Conservation (phyloP, 2,797 vertebrate genomes). For the Chelon auratus region DNA sequence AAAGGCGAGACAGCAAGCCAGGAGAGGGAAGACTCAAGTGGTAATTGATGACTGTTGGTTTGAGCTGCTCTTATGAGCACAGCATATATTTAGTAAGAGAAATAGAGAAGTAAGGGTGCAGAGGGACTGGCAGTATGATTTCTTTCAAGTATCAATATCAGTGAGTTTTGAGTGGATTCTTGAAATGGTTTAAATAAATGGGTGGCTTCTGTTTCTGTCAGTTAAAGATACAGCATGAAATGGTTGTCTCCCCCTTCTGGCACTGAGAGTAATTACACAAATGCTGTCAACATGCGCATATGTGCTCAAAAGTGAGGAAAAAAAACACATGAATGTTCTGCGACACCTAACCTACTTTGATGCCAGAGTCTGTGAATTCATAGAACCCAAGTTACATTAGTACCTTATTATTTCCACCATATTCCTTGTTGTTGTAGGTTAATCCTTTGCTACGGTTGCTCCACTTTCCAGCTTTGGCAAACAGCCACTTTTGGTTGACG, state of each 20-base stretch:
- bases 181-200: conserved; percentile 7
- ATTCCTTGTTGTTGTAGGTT: too few species aligned
- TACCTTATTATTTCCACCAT: too few species aligned
- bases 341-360: too few species aligned
- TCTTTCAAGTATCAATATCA: conserved; percentile 18
- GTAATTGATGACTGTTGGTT: conserved; percentile 69
- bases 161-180: conserved; percentile 13
- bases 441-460: too few species aligned
- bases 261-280: too few species aligned
- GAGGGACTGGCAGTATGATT: conserved; percentile 12
- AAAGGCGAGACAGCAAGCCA: conserved; percentile 36
- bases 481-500: too few species aligned
- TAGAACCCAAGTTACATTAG: too few species aligned
- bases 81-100: conserved; percentile 41
- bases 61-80: conserved; percentile 46
- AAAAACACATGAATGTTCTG: too few species aligned
- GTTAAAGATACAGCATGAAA: background rate
- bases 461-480: too few species aligned
- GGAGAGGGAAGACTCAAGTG: conserved; percentile 43
- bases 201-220: conserved; percentile 2
- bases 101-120: conserved; percentile 8
- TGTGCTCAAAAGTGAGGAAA: too few species aligned
- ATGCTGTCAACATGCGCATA: background rate
- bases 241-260: too few species aligned
- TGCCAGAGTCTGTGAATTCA: too few species aligned